Percentiles rank a stretch among this genome's conserved stretches.
phyloP scores from a whole-genome alignment of 2,888 invertebrate species.

The Caenorhabditis zanzibari region DNA sequence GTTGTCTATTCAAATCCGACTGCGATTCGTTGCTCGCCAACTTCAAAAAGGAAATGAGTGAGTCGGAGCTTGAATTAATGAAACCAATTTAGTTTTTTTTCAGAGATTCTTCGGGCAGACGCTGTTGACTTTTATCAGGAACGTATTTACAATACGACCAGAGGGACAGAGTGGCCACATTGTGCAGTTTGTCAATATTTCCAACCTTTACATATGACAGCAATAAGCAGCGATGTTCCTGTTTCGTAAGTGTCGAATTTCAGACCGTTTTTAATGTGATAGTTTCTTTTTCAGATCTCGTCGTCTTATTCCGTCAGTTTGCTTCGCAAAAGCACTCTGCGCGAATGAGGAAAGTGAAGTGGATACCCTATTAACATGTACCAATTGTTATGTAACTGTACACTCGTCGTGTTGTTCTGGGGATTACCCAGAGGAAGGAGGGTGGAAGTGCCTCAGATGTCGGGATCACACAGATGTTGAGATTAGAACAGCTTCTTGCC shows the following conservation, averaged over 20 bases:
- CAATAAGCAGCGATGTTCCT: conserved; percentile 27
- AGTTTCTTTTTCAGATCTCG: conserved; percentile 68
- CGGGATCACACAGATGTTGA: conserved; percentile 57
- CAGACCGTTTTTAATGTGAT: background rate
- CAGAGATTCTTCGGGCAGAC: conserved; percentile 80
- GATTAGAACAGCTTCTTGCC: conserved; percentile 72
- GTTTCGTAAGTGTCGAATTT: conserved; percentile 8
- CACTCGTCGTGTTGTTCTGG: conserved; percentile 85
- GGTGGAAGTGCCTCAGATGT: conserved; percentile 78
- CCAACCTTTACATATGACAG: conserved; percentile 64
- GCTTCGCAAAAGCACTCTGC: conserved; percentile 82
- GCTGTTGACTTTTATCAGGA: conserved; percentile 83
- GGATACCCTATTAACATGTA: conserved; percentile 86
- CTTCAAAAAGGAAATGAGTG: conserved; percentile 37
- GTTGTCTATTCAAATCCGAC: conserved; percentile 12
- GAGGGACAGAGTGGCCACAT: conserved; percentile 84
- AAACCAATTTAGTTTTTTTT: conserved; percentile 7
- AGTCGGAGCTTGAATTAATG: background rate
- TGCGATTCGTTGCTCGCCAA: conserved; percentile 39
- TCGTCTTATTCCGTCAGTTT: conserved; percentile 83
- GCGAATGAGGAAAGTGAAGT: conserved; percentile 8
- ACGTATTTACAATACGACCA: conserved; percentile 49
- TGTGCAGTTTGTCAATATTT: conserved; percentile 87
- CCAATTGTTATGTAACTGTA: conserved; percentile 86
- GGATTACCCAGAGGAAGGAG: background rate